Conservation (phyloP, 1,140 invertebrate species). For the Drosophila jambulina region DNA sequence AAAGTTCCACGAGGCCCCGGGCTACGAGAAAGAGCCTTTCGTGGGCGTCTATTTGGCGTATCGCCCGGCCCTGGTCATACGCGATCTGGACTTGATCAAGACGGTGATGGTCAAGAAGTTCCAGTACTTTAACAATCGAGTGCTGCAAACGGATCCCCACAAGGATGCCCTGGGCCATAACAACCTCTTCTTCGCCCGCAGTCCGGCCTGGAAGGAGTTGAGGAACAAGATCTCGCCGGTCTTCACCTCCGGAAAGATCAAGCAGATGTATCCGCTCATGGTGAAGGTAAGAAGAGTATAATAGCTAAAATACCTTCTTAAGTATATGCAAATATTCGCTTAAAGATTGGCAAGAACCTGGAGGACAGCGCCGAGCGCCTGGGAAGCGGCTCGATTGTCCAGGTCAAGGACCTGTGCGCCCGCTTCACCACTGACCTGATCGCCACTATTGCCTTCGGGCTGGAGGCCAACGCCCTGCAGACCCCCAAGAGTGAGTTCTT, state of each 20-base stretch:
- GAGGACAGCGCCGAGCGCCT: conserved; percentile 38
- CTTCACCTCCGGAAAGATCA: conserved; percentile 87
- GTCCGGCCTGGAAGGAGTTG: conserved; percentile 85
- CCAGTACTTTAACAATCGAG: conserved; percentile 72
- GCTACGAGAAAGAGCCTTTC: conserved; percentile 55
- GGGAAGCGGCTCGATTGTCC: conserved; percentile 10
- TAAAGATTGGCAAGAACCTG: conserved; percentile 66
- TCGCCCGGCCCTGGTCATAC: conserved; percentile 85
- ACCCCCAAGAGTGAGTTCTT: conserved; percentile 85
- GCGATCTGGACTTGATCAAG: conserved; percentile 86
- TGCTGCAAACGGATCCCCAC: conserved; percentile 58
- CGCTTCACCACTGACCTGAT: conserved; percentile 88
- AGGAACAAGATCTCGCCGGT: conserved; percentile 86
- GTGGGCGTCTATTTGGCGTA: conserved; percentile 85
- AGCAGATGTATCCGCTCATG: conserved; percentile 86
- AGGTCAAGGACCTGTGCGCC: conserved; percentile 83
- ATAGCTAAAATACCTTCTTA: background rate
- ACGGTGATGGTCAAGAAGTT: conserved; percentile 86
- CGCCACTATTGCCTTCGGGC: conserved; percentile 87
- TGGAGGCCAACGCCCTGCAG: conserved; percentile 86
- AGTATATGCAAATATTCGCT: background rate
- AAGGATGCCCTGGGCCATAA: conserved; percentile 62
- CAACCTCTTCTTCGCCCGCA: conserved; percentile 71
- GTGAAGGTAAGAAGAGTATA: conserved; percentile 63
- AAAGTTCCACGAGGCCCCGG: conserved; percentile 49